Evolutionary conservation across 2,888 invertebrate species (phyloP), one percentile per base, ranked within the genome.

Genomic region (Synergus umbraculus): DNA sequence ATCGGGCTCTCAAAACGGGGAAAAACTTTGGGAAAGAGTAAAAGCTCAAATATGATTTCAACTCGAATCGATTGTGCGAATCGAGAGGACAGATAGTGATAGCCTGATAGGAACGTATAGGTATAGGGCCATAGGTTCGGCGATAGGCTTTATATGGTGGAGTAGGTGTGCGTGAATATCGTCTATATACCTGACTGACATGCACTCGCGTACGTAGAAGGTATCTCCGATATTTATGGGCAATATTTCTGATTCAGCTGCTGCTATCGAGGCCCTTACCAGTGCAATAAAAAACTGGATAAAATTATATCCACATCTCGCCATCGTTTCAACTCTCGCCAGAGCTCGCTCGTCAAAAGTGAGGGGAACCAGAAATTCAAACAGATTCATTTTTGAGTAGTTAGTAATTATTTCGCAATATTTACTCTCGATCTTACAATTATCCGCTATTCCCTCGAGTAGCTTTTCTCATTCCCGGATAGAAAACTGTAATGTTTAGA

Each of bases 241-340:
- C 92, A 90, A 92, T 92, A 92, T 92, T 92, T 92, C 91, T 92
- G 91, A 90, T 91, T 90, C 91, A 90, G 90, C 90, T 89, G 91
- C 88, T 87, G 90, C 91, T 91, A 91, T 92, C 92, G 90, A 90
- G 87, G 87, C 90, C 89, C 91, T 91, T 91, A 89, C 91, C 91
- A 89, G 89, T 89, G 91, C 91, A 90, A 91, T 91, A 91, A 91
- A 84, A 90, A 91, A 90, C 88, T 90, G 90, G 91, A 91, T 91
- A 91, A 91, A 92, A 91, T 91, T 91, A 92, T 90, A 91, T 89
- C 88, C 90, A 89, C 89, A 89, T 90, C 90, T 89, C 89, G 89
- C 87, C 88, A 88, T 88, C 87, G 87, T 87, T 88, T 89, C 86
- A 87, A 87, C 86, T 87, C 87, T 60, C 22, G 8, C 22, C n/a